Conservation (phyloP, 2,888 invertebrate species). For the Clusia tigrina region DNA sequence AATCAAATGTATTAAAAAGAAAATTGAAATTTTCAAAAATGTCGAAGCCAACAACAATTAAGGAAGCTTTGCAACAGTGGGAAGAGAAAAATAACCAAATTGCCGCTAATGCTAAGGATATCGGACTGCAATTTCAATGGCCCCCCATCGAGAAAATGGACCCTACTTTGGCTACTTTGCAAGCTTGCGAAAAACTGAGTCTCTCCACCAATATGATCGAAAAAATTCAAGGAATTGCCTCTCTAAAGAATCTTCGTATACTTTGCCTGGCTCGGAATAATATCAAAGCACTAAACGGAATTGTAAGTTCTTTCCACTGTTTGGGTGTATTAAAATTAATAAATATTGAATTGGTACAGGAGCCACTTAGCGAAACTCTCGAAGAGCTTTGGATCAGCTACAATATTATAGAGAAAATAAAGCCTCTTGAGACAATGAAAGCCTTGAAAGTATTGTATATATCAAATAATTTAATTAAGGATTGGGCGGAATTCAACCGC, state of each 20-base stretch:
- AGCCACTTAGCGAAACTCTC: slow-evolving; percentile 84
- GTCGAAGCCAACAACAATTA: slow-evolving; percentile 79
- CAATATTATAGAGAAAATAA: slow-evolving; percentile 90
- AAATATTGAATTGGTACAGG: slow-evolving; percentile 68
- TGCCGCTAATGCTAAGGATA: slow-evolving; percentile 75
- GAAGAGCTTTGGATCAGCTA: slow-evolving; percentile 96
- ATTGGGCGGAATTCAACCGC: slow-evolving; percentile 88
- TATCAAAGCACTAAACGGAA: slow-evolving; percentile 87
- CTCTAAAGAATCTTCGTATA: slow-evolving; percentile 82
- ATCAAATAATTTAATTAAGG: slow-evolving; percentile 86
- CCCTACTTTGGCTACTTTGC: slow-evolving; percentile 75
- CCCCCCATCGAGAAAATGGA: slow-evolving; percentile 98
- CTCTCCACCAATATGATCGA: slow-evolving; percentile 95
- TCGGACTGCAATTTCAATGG: slow-evolving; percentile 86
- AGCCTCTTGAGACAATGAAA: slow-evolving; percentile 83
- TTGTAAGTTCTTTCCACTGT: slow-evolving; percentile 67
- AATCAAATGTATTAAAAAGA: too few relatives aligned
- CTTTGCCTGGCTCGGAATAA: slow-evolving; percentile 88
- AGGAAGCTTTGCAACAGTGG: slow-evolving; percentile 88
- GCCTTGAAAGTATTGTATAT: slow-evolving; percentile 84
- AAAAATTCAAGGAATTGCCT: slow-evolving; percentile 84
- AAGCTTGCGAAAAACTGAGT: slow-evolving; percentile 84
- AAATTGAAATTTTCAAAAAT: too few relatives aligned
- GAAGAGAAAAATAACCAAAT: slow-evolving; percentile 77
- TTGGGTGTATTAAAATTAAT: background rate